These are phyloP conservation scores for Bactericera cockerelli DNA, from an alignment of 1,140 invertebrate species.

Conservation along the genomic window DNA sequence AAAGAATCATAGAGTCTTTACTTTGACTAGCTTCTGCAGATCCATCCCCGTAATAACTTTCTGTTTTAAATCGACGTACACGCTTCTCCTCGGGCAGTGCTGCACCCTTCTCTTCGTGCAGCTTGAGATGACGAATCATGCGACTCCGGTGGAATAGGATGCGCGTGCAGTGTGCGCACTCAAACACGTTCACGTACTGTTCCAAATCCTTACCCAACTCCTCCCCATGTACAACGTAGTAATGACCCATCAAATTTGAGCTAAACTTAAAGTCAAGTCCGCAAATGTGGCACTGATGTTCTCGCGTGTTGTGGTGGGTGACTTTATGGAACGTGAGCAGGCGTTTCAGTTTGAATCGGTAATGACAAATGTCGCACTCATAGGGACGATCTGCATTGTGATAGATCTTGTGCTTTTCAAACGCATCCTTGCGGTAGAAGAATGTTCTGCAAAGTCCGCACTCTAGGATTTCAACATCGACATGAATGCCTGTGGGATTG, in stretches of 20 bases:
- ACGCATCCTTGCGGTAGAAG: constrained; percentile 16
- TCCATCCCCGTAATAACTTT: too few species aligned
- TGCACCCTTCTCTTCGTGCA: background rate
- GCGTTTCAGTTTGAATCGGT: background rate
- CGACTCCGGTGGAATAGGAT: background rate
- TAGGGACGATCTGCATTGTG: constrained; percentile 16
- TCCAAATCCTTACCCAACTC: background rate
- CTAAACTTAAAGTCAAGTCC: background rate
- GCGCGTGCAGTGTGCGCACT: background rate
- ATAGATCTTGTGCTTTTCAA: constrained; percentile 15
- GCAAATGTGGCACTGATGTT: background rate
- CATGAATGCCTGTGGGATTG: background rate
- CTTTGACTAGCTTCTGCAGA: too few species aligned
- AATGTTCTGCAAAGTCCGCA: constrained; percentile 28
- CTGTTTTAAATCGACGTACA: too few species aligned
- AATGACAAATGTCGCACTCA: constrained; percentile 12
- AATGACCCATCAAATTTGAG: background rate
- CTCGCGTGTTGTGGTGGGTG: background rate
- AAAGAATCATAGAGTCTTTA: too few species aligned
- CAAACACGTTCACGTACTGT: background rate
- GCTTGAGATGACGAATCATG: background rate
- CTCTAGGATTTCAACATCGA: constrained; percentile 27
- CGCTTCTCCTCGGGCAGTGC: too few species aligned
- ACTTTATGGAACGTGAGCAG: background rate
- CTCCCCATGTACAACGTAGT: background rate